These are phyloP conservation scores for Carassius auratus DNA, from an alignment of 2,113 vertebrate genomes.

Conservation along the genomic window DNA sequence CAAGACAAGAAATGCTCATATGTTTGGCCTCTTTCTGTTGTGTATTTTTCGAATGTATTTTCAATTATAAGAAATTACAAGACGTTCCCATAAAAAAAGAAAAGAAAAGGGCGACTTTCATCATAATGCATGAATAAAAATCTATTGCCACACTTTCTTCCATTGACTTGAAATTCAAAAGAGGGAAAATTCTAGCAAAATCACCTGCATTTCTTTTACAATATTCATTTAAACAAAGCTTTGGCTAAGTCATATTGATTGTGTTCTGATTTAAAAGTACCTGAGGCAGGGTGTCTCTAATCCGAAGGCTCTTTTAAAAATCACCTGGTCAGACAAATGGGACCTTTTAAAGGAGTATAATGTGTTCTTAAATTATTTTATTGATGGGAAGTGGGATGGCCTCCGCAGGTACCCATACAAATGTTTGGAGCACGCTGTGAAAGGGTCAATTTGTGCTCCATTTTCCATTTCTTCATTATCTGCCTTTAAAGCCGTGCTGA, in stretches of 20 bases:
- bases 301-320: conserved; percentile 94
- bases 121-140: conserved; percentile 42
- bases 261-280: conserved; percentile 80
- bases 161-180: conserved; percentile 66
- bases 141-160: conserved; percentile 62
- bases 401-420: conserved; percentile 94
- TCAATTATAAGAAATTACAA: not conserved
- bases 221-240: conserved; percentile 76
- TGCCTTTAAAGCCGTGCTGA: conserved; percentile 85
- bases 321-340: conserved; percentile 99
- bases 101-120: not conserved
- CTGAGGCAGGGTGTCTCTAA: conserved; percentile 82
- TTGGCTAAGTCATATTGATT: conserved; percentile 78
- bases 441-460: conserved; percentile 98
- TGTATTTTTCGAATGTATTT: not conserved
- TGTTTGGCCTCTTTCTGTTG: not conserved
- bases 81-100: not conserved
- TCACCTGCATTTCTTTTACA: conserved; percentile 70
- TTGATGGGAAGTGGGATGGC: conserved; percentile 90
- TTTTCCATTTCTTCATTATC: conserved; percentile 94
- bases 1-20: not conserved
- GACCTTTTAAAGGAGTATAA: conserved; percentile 94
- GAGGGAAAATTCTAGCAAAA: conserved; percentile 61
- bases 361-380: conserved; percentile 98
- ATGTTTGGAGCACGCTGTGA: conserved; percentile 90